A percentile compares a stretch with the other conserved stretches of the same genome.
Conservation (phyloP, 2,797 vertebrate genomes). For the Buphagus erythrorhynchus region DNA sequence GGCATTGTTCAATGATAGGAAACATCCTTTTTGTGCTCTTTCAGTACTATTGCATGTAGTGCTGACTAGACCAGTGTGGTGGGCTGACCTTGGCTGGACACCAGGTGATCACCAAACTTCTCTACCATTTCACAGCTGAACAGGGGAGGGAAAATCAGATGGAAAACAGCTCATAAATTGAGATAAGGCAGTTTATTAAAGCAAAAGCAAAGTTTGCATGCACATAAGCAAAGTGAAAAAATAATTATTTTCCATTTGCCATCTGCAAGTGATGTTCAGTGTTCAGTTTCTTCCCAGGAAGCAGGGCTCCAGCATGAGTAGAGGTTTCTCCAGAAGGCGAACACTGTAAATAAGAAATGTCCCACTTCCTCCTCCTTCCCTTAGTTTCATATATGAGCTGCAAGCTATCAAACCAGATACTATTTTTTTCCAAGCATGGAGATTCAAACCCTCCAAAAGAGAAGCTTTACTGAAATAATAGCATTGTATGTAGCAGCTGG, state of each 20-base stretch:
- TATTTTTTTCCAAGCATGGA: not conserved
- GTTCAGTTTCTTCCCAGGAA: not conserved
- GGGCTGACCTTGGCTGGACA: not conserved
- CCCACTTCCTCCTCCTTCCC: not conserved
- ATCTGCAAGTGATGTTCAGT: too few species aligned
- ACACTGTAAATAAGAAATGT: not conserved
- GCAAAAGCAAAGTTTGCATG: accelerated
- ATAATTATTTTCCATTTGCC: not conserved
- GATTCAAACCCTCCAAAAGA: not conserved
- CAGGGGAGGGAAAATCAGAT: not conserved
- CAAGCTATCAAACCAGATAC: not conserved
- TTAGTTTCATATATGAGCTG: not conserved
- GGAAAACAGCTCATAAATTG: not conserved
- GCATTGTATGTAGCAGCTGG: not conserved
- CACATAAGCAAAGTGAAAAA: not conserved
- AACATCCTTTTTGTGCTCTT: not conserved
- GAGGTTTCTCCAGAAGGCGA: not conserved
- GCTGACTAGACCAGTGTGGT: not conserved
- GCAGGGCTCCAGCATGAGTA: not conserved
- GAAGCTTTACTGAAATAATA: not conserved
- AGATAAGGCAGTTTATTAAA: not conserved
- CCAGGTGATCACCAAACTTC: not conserved
- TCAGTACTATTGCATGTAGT: not conserved
- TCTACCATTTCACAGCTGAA: not conserved
- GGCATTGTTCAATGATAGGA: not conserved